Percentiles rank a stretch among this genome's conserved stretches.
These are phyloP conservation scores for Apodemia mormo DNA, from an alignment of 2,888 invertebrate genomes.

Conservation along the genomic window DNA sequence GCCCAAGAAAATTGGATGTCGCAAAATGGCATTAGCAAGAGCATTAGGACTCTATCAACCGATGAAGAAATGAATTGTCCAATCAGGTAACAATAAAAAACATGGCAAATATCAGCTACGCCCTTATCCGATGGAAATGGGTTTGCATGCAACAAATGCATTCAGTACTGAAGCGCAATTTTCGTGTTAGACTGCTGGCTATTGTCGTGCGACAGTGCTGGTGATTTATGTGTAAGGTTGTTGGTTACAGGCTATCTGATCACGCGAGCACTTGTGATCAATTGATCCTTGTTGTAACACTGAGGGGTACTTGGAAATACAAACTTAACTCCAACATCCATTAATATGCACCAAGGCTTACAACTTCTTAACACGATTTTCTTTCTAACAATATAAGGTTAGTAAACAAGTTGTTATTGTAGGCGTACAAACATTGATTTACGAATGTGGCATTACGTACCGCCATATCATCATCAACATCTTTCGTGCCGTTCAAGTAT, in stretches of 20 bases:
- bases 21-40: conserved; percentile 19
- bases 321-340: conserved; percentile 7
- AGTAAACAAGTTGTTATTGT: too few species aligned
- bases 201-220: conserved; percentile 63
- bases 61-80: conserved; percentile 35
- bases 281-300: conserved; percentile 50
- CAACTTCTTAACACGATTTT: conserved; percentile 5
- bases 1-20: conserved; percentile 15
- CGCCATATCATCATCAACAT: too few species aligned
- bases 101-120: conserved; percentile 47
- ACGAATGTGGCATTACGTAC: too few species aligned
- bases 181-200: conserved; percentile 67
- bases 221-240: conserved; percentile 59
- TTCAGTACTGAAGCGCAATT: conserved; percentile 70
- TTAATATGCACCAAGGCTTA: background rate
- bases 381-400: background rate
- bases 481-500: too few species aligned
- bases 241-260: conserved; percentile 44
- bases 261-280: conserved; percentile 71
- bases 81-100: conserved; percentile 42
- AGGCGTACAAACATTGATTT: conserved; percentile 13
- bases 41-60: conserved; percentile 28
- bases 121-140: conserved; percentile 46
- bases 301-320: conserved; percentile 17
- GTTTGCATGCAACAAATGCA: conserved; percentile 72